Evolutionary conservation across 2,113 vertebrate genomes (phyloP).

Genomic region (Numenius arquata): DNA sequence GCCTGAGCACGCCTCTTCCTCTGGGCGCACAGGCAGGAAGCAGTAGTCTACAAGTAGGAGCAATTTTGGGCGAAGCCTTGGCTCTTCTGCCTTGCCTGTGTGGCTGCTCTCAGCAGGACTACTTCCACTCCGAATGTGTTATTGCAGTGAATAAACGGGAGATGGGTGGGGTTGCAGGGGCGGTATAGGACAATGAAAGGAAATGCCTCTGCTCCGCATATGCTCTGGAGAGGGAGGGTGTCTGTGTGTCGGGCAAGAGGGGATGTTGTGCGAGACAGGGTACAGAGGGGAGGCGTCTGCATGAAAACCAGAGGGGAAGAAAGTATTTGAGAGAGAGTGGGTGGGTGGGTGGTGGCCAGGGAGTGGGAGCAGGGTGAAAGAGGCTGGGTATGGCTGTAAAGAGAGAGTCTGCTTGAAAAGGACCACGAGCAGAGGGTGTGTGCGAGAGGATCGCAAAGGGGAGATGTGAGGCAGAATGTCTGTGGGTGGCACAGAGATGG

Average conservation of each 20-base stretch:
- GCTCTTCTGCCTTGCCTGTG: neutral
- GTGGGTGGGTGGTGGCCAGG: neutral
- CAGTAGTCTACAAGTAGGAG: neutral
- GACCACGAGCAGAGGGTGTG: neutral
- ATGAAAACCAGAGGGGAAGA: neutral
- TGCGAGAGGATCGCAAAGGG: neutral
- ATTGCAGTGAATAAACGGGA: neutral
- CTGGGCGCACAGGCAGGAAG: neutral
- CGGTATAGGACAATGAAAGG: conserved; percentile 19
- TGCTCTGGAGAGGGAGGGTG: neutral
- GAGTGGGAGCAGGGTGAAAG: neutral
- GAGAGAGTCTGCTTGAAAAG: neutral
- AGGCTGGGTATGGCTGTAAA: neutral
- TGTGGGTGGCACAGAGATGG: neutral
- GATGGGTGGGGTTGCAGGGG: conserved; percentile 15
- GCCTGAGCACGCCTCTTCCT: neutral
- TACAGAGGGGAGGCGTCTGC: neutral
- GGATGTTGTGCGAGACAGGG: neutral
- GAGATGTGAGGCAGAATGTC: neutral
- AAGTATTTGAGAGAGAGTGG: neutral
- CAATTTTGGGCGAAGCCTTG: neutral
- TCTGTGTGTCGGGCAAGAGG: neutral
- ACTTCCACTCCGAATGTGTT: neutral
- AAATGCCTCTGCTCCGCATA: conserved; percentile 34
- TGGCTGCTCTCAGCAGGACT: neutral